Evolutionary conservation across 2,888 invertebrate genomes (phyloP).

Genomic region (Leucania comma): DNA sequence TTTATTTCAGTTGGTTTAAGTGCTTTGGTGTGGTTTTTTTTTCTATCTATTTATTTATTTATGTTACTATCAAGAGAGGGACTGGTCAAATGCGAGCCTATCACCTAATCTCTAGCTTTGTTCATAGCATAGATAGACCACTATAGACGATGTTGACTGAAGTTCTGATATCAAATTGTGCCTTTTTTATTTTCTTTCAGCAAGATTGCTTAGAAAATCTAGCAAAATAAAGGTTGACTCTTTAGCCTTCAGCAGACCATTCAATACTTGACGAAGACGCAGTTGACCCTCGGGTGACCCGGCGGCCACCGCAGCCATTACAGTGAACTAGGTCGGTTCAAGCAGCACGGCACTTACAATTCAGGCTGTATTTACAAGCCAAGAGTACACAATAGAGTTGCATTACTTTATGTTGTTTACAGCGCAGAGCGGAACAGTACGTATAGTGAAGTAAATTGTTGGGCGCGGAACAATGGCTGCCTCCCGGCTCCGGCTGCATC

Average conservation of each 20-base stretch:
- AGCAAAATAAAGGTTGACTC: not conserved
- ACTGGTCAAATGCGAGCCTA: too few species aligned
- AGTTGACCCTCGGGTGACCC: conserved; percentile 12
- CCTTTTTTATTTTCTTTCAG: not conserved
- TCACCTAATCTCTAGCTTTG: not conserved
- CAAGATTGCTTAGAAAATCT: not conserved
- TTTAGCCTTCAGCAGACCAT: not conserved
- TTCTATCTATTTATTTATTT: too few species aligned
- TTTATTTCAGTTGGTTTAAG: too few species aligned
- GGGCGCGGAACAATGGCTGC: conserved; percentile 29
- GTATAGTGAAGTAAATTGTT: conserved; percentile 19
- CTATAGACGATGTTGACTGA: not conserved
- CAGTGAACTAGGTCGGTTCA: conserved; percentile 19
- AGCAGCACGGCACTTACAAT: not conserved
- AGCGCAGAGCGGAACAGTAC: conserved; percentile 3
- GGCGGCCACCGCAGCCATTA: not conserved
- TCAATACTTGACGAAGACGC: not conserved
- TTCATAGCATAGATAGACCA: too few species aligned
- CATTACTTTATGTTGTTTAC: conserved; percentile 43
- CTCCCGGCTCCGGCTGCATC: not conserved
- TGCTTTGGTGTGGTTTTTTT: too few species aligned
- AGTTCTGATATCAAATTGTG: not conserved
- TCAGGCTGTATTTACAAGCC: conserved; percentile 23
- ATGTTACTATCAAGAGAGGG: too few species aligned
- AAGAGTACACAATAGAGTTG: conserved; percentile 36